Evolutionary conservation across 30 jellyfish, hydroid and myxozoan genomes (phyloP).

Genomic region (Haliclystus octoradiatus): DNA sequence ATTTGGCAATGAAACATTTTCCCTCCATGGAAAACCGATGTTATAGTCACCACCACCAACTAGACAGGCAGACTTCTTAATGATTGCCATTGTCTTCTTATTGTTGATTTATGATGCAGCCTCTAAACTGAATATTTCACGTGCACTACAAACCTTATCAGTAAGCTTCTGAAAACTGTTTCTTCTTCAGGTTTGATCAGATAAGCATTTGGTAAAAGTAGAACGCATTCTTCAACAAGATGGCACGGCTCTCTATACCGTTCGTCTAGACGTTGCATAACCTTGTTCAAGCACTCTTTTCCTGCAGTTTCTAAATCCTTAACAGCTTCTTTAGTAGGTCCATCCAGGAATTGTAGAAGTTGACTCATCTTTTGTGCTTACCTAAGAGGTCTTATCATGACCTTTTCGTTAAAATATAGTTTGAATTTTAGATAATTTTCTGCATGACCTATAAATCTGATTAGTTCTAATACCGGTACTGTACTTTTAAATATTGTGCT

Average conservation of each 20-base stretch:
- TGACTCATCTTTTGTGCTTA: background rate
- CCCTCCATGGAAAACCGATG: constrained; percentile 23
- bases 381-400: background rate
- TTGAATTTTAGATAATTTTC: background rate
- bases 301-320: background rate
- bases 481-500: background rate
- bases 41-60: constrained; percentile 29
- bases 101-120: no score
- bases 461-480: background rate
- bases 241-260: background rate
- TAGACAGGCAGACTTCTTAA: constrained; percentile 12
- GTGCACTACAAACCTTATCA: no score
- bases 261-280: background rate
- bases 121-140: no score
- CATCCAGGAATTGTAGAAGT: background rate
- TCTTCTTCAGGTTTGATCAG: no score
- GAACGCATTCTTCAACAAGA: background rate
- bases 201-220: no score
- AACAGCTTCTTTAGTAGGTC: background rate
- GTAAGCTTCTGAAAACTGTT: no score
- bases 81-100: background rate
- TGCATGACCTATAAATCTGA: background rate
- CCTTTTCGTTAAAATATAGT: background rate
- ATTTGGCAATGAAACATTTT: constrained; percentile 10
- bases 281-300: background rate